Evolutionary conservation across 2,113 vertebrate species (phyloP), one percentile per base, ranked within the genome.

Genomic region (Barbus barbus): DNA sequence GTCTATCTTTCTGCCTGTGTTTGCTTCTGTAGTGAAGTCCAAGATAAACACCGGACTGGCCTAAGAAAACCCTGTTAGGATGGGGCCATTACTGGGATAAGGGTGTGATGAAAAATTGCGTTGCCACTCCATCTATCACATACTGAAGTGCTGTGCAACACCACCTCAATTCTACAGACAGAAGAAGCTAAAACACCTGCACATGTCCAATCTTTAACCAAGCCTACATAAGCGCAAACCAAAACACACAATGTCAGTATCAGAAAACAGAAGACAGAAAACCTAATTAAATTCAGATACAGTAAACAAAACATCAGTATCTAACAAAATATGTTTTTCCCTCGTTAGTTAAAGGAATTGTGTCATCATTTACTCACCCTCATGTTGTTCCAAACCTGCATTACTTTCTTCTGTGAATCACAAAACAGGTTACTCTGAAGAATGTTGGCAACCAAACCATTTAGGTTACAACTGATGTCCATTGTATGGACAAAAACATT

Each of bases 21-120:
- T 91, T 90, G 87, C 89, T 90, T 89, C 89, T 87, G 81, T 89
- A 91, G 87, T 85, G 88, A 65, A 79, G 81, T 61, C 90, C 78
- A 89, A 53, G 83, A 91, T 87, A 88, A 93, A 90, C 87, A 84
- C 31, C 22, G 41, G 58, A 53, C n/a, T 6, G 63, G 33, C 46
- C 78, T 71, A 26, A 46, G 48, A 36, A 51, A 77, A 26, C 22
- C 61, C 38, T 28, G 18, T 9, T 51, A 36, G 20, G 31, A 73
- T 51, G 9, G 61, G 44, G 11, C 46, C 63, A 71, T 44, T 67
- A 51, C 24, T 46, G 44, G 11, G 78, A 81, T 71, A 56, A 81
- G 65, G 8, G 63, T 38, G 14, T 36, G 28, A 81, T 31, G 65
- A 71, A 81, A 71, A 36, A 38, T 71, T 53, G 13, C 24, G 26